Conservation (phyloP, 2,797 vertebrate genomes). For the Trachurus trachurus region DNA sequence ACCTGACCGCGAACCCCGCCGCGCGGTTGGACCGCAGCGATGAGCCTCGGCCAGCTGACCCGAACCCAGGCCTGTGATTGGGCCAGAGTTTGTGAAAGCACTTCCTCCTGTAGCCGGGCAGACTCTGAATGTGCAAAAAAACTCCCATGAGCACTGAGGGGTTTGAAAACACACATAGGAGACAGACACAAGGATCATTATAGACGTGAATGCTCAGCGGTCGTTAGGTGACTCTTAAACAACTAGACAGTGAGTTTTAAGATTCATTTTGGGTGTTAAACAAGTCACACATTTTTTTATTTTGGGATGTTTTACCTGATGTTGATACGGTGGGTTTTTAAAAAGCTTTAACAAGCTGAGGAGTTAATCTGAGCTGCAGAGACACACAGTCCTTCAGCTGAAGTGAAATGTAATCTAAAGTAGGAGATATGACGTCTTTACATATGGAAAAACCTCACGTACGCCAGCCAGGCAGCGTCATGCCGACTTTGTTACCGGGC, state of each 20-base stretch:
- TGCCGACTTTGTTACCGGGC: constrained; percentile 47
- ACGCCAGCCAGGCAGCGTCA: background rate
- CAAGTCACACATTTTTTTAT: background rate
- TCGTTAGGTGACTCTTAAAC: background rate
- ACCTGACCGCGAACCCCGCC: constrained; percentile 64
- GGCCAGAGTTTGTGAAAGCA: constrained; percentile 66
- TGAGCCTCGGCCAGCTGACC: constrained; percentile 72
- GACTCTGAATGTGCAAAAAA: constrained; percentile 61
- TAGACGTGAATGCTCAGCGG: constrained; percentile 1
- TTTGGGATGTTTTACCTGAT: background rate
- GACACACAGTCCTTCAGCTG: background rate
- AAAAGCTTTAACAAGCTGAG: background rate
- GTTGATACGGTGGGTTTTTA: background rate
- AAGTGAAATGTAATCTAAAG: background rate
- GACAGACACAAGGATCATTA: background rate
- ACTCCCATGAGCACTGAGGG: constrained; percentile 50
- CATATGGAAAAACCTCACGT: background rate
- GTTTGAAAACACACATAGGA: constrained; percentile 55
- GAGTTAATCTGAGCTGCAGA: background rate
- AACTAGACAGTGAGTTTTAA: too few relatives aligned
- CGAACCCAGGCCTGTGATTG: constrained; percentile 70
- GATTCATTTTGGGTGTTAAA: too few relatives aligned
- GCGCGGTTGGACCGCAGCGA: constrained; percentile 41
- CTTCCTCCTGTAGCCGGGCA: constrained; percentile 86
- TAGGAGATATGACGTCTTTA: background rate